Percentiles rank a stretch among this genome's conserved stretches.
Evolutionary conservation across 1,140 invertebrate species (phyloP).

Genomic region (Gryon sp.): DNA sequence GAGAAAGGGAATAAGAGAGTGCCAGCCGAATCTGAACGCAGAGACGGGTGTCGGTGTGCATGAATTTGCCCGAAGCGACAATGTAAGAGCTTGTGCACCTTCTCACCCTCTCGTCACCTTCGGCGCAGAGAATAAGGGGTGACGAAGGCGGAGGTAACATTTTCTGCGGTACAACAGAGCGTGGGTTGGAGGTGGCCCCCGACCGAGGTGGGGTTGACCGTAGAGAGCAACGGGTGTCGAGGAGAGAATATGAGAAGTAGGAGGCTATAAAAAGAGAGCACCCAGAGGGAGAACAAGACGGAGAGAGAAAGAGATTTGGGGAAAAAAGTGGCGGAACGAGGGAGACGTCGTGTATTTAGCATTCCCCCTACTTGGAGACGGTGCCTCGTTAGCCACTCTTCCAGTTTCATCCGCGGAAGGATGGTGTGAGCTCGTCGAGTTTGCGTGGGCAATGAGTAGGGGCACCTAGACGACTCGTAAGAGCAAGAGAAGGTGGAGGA

Average conservation of each 20-base stretch:
- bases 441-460: slow-evolving; percentile 29
- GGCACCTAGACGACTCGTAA: slow-evolving; percentile 3
- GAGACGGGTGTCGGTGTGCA: slow-evolving; percentile 36
- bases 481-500: slow-evolving; percentile 35
- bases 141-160: slow-evolving; percentile 61
- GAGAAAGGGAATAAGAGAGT: no score
- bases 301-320: slow-evolving; percentile 25
- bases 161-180: slow-evolving; percentile 54
- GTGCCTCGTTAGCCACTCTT: slow-evolving; percentile 72
- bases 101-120: slow-evolving; percentile 60
- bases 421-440: slow-evolving; percentile 52
- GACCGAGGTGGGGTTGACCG: slow-evolving; percentile 28
- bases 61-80: slow-evolving; percentile 65
- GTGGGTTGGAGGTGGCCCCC: slow-evolving; percentile 51
- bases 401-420: slow-evolving; percentile 56
- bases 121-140: slow-evolving; percentile 42
- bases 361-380: slow-evolving; percentile 67
- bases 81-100: slow-evolving; percentile 67
- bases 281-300: slow-evolving; percentile 1
- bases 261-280: slow-evolving; percentile 20
- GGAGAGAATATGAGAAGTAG: slow-evolving; percentile 49
- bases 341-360: slow-evolving; percentile 72
- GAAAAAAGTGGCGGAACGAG: slow-evolving; percentile 33
- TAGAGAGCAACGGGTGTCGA: slow-evolving; percentile 17
- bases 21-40: slow-evolving; percentile 13